Evolutionary conservation across 1,140 invertebrate species (phyloP).

Genomic region (Hestina assimilis): DNA sequence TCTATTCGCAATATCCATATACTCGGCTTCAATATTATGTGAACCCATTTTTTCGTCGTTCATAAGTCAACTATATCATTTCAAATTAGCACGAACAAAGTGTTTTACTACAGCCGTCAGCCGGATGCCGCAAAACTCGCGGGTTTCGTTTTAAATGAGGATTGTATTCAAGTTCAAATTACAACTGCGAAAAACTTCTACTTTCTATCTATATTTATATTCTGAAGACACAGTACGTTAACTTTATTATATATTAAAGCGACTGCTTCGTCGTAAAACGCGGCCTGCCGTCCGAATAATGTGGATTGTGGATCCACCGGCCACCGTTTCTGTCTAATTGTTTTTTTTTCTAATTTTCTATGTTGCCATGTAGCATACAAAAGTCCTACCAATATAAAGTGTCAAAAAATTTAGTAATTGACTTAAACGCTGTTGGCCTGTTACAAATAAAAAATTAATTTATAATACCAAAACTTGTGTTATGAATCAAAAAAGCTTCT

Average conservation of each 20-base stretch:
- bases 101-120: slow-evolving; percentile 44
- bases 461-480: too few species aligned
- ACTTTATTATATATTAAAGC: slow-evolving; percentile 1
- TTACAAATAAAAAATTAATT: too few species aligned
- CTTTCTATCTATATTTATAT: neutral
- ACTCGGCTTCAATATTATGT: slow-evolving; percentile 83
- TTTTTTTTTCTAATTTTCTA: slow-evolving; percentile 16
- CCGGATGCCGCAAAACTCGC: slow-evolving; percentile 51
- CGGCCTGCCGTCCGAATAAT: slow-evolving; percentile 9
- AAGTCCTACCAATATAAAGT: slow-evolving; percentile 1
- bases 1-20: slow-evolving; percentile 81
- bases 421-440: too few species aligned
- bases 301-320: slow-evolving; percentile 19
- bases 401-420: too few species aligned
- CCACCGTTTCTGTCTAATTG: slow-evolving; percentile 16
- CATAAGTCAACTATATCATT: slow-evolving; percentile 53
- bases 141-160: slow-evolving; percentile 21
- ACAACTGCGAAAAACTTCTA: neutral
- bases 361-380: slow-evolving; percentile 1
- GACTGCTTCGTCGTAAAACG: slow-evolving; percentile 8
- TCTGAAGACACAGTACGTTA: slow-evolving; percentile 7
- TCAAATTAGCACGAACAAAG: slow-evolving; percentile 43
- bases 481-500: too few species aligned
- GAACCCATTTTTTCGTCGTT: slow-evolving; percentile 53
- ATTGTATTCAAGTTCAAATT: neutral